Evolutionary conservation across 2,797 vertebrate genomes (phyloP), one percentile per base, ranked within the genome.

Genomic region (Enoplosus armatus): DNA sequence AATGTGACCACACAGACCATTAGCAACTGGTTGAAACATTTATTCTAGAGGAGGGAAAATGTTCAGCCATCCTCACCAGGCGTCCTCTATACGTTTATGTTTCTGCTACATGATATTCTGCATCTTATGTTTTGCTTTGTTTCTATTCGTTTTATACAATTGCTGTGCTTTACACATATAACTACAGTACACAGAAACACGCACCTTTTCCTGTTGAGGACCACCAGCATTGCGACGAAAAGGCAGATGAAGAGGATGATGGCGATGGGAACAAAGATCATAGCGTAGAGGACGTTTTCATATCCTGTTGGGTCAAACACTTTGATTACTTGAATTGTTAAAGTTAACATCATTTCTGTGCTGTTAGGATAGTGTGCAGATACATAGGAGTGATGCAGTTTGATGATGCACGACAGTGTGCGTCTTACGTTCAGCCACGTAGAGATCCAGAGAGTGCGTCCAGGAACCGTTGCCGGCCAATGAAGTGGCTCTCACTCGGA

Each of bases 401-500:
- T 61, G 41, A 59, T 41, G 26, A 3, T 39, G n/a, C 6, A 0
- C 8, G 59, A 12, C 16, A 0, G 18, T 12, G 48, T 47, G 15
- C 0, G 37, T 84, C 96, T 96, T 95, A 99, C 98, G 89, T 93
- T 97, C 97, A 66, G 96, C 94, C 62, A 99, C 97, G 0, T 97
- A 98, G 90, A 99, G 96, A 55, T 96, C 94, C 74, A 98, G 82
- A 1, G 93, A 89, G 18, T 96, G 96, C 0, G 98, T 99, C 98
- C 98, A 99, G 0, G 98, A 99, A 22, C 98, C 98, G 4, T 99
- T 99, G 39, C 98, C 98, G 12, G 98, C 96, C 70, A 99, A 94
- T 0, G 98, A 99, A 2, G 96, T 98, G 72, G 98, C 98, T 83
- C 98, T 95, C 62, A 99, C 97, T 60, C 96, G 95, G 48, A 97